Base-by-base conservation (phyloP, 2,797 vertebrate species). In the Argentina silus region DNA sequence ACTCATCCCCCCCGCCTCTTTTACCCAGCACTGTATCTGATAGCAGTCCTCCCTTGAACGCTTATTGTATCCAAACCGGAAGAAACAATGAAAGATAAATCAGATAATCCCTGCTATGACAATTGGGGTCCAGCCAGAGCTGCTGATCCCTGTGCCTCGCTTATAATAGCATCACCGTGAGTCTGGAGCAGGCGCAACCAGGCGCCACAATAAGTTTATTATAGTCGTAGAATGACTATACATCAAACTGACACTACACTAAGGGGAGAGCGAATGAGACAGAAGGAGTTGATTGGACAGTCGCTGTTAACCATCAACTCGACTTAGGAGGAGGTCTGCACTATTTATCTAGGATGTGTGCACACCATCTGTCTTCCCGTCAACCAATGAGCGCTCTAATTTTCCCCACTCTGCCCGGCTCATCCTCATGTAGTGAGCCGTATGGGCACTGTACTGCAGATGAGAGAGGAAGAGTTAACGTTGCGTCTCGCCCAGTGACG, bases 281-380 rank as follows among this genome's bases (percentile, higher is more conserved):
- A 69, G 67, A 65, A 60, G 64, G 71, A 69, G 79, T 77, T 73
- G 71, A 84, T 82, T 79, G 78, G 77, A 70, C 67, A 75, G 47
- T 60, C 43, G 68, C 76, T 72, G 76, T 72, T 76, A 75, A 67
- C 67, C 71, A 79, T 80, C 69, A 72, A 70, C 53, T 64, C 23
- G 70, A 69, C 74, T 42, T 72, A 66, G 62, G 72, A 71, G 82
- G 81, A 62, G 81, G 83, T 79, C 77, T 80, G 76, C 63, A 83
- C 79, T 82, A 83, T 90, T 90, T 88, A 87, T 85, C 83, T 66
- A 81, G 75, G 77, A 82, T 75, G 68, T 66, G 70, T 77, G 74
- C 48, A 45, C 59, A 73, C 79, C 84, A 86, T 87, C 83, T 83
- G 86, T 87, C 82, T 86, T 75, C 71, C 80, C 65, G 69, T 84